phyloP scores from a whole-genome alignment of 1,140 invertebrate genomes.

The Stenopsyche tienmushanensis region DNA sequence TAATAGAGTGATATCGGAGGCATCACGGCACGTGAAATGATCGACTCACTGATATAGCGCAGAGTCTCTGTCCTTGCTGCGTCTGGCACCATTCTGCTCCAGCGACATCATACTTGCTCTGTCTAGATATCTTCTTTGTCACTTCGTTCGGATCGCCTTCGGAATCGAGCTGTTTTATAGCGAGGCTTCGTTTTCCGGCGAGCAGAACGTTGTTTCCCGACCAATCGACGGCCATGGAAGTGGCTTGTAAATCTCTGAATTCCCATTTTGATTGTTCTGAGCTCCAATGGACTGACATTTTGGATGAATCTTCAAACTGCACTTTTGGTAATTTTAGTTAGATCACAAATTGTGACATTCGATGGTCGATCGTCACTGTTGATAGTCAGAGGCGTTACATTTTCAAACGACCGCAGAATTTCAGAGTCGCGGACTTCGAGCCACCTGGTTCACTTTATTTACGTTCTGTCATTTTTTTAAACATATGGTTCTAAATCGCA shows the following conservation, averaged over 20 bases:
- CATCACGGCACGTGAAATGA: too few species aligned
- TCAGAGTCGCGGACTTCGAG: too few species aligned
- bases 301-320: too few species aligned
- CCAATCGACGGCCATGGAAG: conserved; percentile 87
- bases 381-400: too few species aligned
- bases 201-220: conserved; percentile 80
- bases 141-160: conserved; percentile 72
- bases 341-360: too few species aligned
- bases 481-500: too few species aligned
- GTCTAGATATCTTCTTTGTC: conserved; percentile 76
- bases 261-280: conserved; percentile 56
- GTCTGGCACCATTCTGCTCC: conserved; percentile 91
- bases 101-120: conserved; percentile 92
- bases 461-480: too few species aligned
- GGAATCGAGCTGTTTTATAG: conserved; percentile 71
- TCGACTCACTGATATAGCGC: conserved; percentile 86
- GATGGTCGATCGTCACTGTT: too few species aligned
- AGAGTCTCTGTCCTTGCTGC: conserved; percentile 72
- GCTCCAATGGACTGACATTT: conserved; percentile 51
- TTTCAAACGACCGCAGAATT: too few species aligned
- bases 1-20: too few species aligned
- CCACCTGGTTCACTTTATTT: too few species aligned
- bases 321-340: too few species aligned
- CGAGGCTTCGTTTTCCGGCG: conserved; percentile 80
- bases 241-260: conserved; percentile 72